Base-by-base conservation (phyloP, 2,888 invertebrate species). In the Pimpla rufipes region DNA sequence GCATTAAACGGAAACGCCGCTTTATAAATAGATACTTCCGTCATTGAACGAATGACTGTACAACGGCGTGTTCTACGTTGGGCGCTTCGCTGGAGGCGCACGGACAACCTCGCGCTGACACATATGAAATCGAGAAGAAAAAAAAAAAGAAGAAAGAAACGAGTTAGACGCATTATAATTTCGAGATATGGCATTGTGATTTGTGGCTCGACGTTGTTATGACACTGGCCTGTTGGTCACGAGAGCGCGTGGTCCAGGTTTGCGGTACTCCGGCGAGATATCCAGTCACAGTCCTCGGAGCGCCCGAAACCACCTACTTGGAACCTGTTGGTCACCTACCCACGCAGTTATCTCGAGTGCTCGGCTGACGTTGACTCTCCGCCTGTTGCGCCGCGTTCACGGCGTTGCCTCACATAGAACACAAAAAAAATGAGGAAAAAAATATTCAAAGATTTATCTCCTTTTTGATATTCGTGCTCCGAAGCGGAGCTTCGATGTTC, bases 11-110 rank as follows among this genome's bases (percentile, higher is more conserved):
- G 76, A 81, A 81, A 70, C 47, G 3, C 23, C 50, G 75, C 35
- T 62, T 75, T 90, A 89, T 88, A 88, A 90, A 90, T 90, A 90
- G 90, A 87, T 42, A 76, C 86, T 87, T 85, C 86, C 88, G 89
- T 90, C 89, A 89, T 74, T 68, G 74, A 85, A 74, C 80, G 84
- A 81, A 87, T 85, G 87, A 87, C 84, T 86, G 84, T 85, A 71
- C 79, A 62, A 76, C 37, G 70, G 11, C 50, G 40, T 57, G 16
- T 55, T 50, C 71, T 73, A 50, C 52, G 29, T 77, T 59, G 59
- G 66, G 55, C 40, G 55, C 40, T 75, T 57, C 57, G 18, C 37
- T 68, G 23, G 29, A 45, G 18, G n/a, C 40, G 10, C 40, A 8
- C 37, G 37, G 4, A 18, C 62, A 8, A 11, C 23, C 35, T 7